Evolutionary conservation across 2,113 vertebrate genomes (phyloP).

Genomic region (Chaenogobius annularis): DNA sequence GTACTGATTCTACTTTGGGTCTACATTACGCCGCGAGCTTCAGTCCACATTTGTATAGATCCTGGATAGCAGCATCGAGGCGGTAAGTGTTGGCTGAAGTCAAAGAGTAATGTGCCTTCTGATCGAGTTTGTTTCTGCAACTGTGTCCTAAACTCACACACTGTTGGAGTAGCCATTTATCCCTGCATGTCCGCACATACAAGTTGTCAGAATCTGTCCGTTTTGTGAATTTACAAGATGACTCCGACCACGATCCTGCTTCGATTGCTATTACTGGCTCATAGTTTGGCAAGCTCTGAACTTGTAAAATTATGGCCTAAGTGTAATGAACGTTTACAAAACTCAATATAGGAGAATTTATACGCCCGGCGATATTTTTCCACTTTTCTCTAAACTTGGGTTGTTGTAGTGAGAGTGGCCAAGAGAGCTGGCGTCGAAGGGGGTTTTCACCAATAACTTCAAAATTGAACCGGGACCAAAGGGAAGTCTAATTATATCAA

Average conservation of each 20-base stretch:
- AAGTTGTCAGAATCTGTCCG: conserved; percentile 27
- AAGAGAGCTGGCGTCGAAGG: conserved; percentile 34
- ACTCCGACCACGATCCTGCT: conserved; percentile 33
- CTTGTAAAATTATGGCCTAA: conserved; percentile 53
- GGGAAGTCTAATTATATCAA: conserved; percentile 47
- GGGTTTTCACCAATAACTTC: conserved; percentile 28
- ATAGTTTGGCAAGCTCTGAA: conserved; percentile 39
- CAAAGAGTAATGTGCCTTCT: conserved; percentile 71
- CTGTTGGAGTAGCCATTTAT: conserved; percentile 30
- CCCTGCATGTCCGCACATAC: background rate
- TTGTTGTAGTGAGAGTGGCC: conserved; percentile 34
- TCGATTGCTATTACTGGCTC: conserved; percentile 39
- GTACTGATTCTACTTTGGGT: background rate
- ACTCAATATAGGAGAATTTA: conserved; percentile 43
- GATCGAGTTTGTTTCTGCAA: conserved; percentile 67
- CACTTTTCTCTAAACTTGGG: conserved; percentile 45
- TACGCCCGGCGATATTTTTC: conserved; percentile 37
- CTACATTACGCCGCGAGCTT: conserved; percentile 20
- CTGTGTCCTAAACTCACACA: conserved; percentile 37
- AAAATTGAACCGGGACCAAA: conserved; percentile 33
- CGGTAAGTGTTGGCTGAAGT: conserved; percentile 60
- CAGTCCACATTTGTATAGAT: conserved; percentile 16
- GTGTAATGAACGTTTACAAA: conserved; percentile 51
- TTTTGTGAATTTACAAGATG: conserved; percentile 45
- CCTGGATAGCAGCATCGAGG: conserved; percentile 25